phyloP scores from a whole-genome alignment of 2,888 invertebrate genomes.

The Sepiola atlantica region DNA sequence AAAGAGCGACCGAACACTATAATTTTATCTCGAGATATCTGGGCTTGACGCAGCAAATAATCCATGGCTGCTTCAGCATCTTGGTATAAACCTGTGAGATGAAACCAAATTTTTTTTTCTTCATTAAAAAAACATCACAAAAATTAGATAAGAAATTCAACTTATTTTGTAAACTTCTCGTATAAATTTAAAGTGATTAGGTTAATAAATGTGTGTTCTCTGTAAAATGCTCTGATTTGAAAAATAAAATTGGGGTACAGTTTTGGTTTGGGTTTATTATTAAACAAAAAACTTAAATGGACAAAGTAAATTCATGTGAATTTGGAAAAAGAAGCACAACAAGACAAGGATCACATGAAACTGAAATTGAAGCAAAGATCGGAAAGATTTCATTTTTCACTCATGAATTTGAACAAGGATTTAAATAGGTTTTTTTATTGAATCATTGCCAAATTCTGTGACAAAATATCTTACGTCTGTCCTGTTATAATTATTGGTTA shows the following conservation, averaged over 20 bases:
- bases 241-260: too few relatives aligned
- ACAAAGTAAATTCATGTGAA: too few relatives aligned
- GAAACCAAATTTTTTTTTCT: not conserved
- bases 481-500: not conserved
- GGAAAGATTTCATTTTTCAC: not conserved
- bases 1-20: slow-evolving; percentile 89
- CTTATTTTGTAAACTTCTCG: not conserved
- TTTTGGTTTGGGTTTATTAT: too few relatives aligned
- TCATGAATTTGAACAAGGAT: not conserved
- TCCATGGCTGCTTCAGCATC: slow-evolving; percentile 92
- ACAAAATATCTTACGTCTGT: not conserved
- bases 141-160: not conserved
- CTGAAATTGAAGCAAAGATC: not conserved
- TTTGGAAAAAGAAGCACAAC: not conserved
- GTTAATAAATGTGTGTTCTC: too few relatives aligned
- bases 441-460: not conserved
- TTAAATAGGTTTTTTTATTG: not conserved
- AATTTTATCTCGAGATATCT: slow-evolving; percentile 89
- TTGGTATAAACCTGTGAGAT: slow-evolving; percentile 81
- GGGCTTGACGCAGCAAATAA: slow-evolving; percentile 86
- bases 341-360: too few relatives aligned
- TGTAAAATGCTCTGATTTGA: too few relatives aligned
- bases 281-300: too few relatives aligned
- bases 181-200: too few relatives aligned
- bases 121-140: not conserved